Conservation (phyloP, 2,888 invertebrate species). For the Tenthredo amoena region DNA sequence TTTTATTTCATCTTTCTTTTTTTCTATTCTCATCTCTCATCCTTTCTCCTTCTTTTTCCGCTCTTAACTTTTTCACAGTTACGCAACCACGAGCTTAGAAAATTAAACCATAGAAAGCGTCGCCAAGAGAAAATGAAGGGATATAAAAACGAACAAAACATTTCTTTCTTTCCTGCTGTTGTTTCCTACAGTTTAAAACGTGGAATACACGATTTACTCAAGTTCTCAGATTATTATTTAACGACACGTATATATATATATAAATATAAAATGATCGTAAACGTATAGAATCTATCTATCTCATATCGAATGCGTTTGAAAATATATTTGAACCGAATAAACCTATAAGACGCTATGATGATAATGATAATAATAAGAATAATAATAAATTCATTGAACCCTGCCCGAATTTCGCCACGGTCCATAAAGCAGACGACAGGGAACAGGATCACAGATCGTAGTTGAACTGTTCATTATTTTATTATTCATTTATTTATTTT, state of each 20-base stretch:
- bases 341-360: background rate
- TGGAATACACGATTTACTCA: slow-evolving; percentile 22
- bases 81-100: background rate
- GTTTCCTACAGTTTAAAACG: background rate
- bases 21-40: background rate
- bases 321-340: background rate
- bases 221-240: slow-evolving; percentile 42
- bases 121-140: background rate
- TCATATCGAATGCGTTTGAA: background rate
- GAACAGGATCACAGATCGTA: background rate
- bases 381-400: slow-evolving; percentile 25
- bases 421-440: background rate
- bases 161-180: background rate
- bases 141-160: background rate
- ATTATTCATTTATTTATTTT: background rate
- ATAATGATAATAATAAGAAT: background rate
- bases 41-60: slow-evolving; percentile 7
- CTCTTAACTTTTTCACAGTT: slow-evolving; percentile 11
- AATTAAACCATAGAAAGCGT: background rate
- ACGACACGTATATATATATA: background rate
- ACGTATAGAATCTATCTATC: background rate
- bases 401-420: slow-evolving; percentile 32
- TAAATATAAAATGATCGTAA: background rate
- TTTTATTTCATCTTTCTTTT: background rate
- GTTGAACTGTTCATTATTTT: background rate